Evolutionary conservation across 2,888 invertebrate genomes (phyloP), one percentile per base, ranked within the genome.

Genomic region (Darwinula stevensoni): DNA sequence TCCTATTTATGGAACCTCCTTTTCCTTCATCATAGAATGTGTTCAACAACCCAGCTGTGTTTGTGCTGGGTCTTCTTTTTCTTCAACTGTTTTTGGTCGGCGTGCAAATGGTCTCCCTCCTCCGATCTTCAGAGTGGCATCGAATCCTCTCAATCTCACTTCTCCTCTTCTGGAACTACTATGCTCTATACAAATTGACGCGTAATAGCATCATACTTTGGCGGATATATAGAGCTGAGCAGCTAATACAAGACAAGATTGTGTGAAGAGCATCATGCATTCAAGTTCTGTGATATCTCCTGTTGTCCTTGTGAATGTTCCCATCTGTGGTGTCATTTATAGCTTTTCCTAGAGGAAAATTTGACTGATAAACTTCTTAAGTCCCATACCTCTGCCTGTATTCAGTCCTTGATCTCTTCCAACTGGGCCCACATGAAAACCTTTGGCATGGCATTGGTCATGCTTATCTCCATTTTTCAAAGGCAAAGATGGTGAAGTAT

Each of bases 101-200:
- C 1, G 58, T 71, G 30, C 76, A 86, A 51, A 57, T 91, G 35
- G 62, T 69, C 32, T 57, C 80, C 17, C 54, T 91, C 9, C 61
- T 75, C 41, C 63, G 72, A 39, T 68, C 72, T 12, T 61, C 66
- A 26, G 73, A 82, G 42, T 94, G 91, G 91, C 76, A 86, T 54
- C 73, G 80, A 48, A 66, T 84, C 36, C 50, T 88, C 30, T 74
- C 86, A 2, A 61, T 84, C 42, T 66, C 76, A 4, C 61, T 84
- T 36, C 57, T 91, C 30, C 61, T 86, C 18, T 69, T 84, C 46
- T 74, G 75, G 38, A 88, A 86, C 52, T 84, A 86, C 52, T 73
- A 75, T 45, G 73, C 80, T 0, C 58, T 91, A 29, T 91, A 82
- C 50, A 80, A 82, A 53, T 59, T 86, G 40, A 59, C 71, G 17